Evolutionary conservation across 2,797 vertebrate species (phyloP).

Genomic region (Mus minutoides): DNA sequence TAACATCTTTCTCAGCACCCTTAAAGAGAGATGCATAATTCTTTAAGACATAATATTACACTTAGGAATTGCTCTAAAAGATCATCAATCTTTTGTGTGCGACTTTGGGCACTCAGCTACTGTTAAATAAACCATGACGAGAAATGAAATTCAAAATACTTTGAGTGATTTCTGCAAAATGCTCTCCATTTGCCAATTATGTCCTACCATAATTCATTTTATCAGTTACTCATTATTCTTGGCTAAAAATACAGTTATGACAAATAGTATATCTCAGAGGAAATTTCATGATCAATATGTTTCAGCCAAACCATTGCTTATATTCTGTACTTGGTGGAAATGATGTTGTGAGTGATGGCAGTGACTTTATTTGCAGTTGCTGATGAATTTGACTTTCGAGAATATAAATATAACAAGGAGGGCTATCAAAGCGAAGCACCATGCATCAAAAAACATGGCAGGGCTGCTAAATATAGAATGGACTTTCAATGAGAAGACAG

Average conservation of each 20-base stretch:
- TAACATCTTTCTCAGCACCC: slow-evolving; percentile 85
- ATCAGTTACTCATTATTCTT: slow-evolving; percentile 87
- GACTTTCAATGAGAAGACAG: background rate
- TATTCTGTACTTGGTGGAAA: slow-evolving; percentile 74
- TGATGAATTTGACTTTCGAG: slow-evolving; percentile 60
- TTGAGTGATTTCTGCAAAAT: slow-evolving; percentile 87
- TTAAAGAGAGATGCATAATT: slow-evolving; percentile 88
- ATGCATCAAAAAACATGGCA: background rate
- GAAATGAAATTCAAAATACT: slow-evolving; percentile 88
- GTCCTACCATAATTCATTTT: slow-evolving; percentile 84
- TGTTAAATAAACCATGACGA: slow-evolving; percentile 89
- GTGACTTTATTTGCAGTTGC: slow-evolving; percentile 71
- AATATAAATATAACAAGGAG: slow-evolving; percentile 64
- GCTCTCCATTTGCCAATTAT: slow-evolving; percentile 88
- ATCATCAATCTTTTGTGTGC: slow-evolving; percentile 87
- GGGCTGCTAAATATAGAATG: background rate
- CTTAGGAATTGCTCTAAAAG: slow-evolving; percentile 86
- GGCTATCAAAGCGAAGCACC: slow-evolving; percentile 18
- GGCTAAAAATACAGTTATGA: slow-evolving; percentile 84
- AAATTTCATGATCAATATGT: slow-evolving; percentile 80
- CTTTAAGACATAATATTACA: slow-evolving; percentile 88
- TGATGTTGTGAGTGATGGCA: slow-evolving; percentile 71
- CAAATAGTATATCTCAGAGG: slow-evolving; percentile 79
- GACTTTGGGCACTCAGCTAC: slow-evolving; percentile 81
- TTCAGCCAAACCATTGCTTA: slow-evolving; percentile 72